Base-by-base conservation (phyloP, 2,113 vertebrate species). In the Xiphias gladius region DNA sequence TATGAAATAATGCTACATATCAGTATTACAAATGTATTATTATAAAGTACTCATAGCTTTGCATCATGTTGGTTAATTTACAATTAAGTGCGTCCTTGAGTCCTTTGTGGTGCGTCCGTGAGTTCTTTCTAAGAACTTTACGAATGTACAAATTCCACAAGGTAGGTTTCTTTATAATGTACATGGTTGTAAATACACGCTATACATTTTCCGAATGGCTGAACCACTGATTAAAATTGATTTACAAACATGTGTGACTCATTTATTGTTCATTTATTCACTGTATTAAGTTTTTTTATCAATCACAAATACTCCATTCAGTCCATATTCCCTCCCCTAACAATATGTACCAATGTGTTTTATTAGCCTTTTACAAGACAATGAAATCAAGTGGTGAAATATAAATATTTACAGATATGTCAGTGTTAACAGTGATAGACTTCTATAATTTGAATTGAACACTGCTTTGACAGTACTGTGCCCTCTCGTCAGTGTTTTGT, bases 111-210 rank as follows among this genome's bases (percentile, higher is more conserved):
- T n/a, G n/a, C n/a, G n/a, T n/a, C n/a, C n/a, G n/a, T 75, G 30
- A 59, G 17, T 74, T 20, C 28, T 69, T 72, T 80, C 9, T 67
- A 37, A n/a, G n/a, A n/a, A n/a, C n/a, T 32, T 54, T 7, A 72
- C 50, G 32, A 26, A 35, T 77, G 59, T 58, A 67, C 5, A 69
- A 26, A 66, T 78, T 32, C 16, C 0, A 67, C 0, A 75, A 17
- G 10, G 7, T 50, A 12, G 63, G 50, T 48, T 79, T n/a, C 68
- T 83, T n/a, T 68, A 81, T 39, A 26, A 57, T 79, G 63, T 87
- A 70, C 39, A 76, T 72, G 26, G 70, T 19, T 57, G 58, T 75
- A 32, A 58, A 80, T 68, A 39, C 2, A 67, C 46, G 32, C 28
- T 58, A 24, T 39, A n/a, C 3, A 32, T 43, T 66, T 85, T 59